A percentile compares a stretch with the other conserved stretches of the same genome.
Conservation (phyloP, 2,888 invertebrate species). For the Pomacea canaliculata region DNA sequence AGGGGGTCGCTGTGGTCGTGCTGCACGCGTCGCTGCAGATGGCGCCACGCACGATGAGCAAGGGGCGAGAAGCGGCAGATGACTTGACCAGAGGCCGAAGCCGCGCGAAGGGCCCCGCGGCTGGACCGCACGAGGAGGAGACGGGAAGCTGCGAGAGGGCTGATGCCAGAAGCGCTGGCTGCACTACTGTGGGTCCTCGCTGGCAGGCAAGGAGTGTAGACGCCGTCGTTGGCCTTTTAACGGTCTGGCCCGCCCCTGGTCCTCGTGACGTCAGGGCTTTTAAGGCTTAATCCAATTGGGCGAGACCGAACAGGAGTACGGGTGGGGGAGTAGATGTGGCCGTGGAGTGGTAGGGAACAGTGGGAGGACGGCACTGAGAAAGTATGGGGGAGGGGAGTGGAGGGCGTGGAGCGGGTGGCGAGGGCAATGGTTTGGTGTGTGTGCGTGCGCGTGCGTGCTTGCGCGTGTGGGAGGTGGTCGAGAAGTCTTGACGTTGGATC, state of each 20-base stretch:
- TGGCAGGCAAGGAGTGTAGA: neutral
- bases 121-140: neutral
- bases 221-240: neutral
- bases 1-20: too few species aligned
- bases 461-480: neutral
- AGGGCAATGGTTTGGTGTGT: too few species aligned
- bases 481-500: too few species aligned
- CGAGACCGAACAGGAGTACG: neutral
- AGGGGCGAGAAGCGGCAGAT: too few species aligned
- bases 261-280: conserved; percentile 20
- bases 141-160: neutral
- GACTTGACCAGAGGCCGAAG: too few species aligned
- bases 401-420: too few species aligned
- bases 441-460: neutral
- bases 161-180: neutral
- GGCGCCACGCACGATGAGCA: too few species aligned
- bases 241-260: neutral
- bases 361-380: neutral
- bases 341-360: neutral
- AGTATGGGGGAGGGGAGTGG: too few species aligned
- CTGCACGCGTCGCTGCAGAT: too few species aligned
- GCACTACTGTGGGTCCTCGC: neutral
- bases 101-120: too few species aligned
- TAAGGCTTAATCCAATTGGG: conserved; percentile 27
- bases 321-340: neutral